phyloP scores from a whole-genome alignment of 2,797 vertebrate genomes.

The Chaetophractus vellerosus region DNA sequence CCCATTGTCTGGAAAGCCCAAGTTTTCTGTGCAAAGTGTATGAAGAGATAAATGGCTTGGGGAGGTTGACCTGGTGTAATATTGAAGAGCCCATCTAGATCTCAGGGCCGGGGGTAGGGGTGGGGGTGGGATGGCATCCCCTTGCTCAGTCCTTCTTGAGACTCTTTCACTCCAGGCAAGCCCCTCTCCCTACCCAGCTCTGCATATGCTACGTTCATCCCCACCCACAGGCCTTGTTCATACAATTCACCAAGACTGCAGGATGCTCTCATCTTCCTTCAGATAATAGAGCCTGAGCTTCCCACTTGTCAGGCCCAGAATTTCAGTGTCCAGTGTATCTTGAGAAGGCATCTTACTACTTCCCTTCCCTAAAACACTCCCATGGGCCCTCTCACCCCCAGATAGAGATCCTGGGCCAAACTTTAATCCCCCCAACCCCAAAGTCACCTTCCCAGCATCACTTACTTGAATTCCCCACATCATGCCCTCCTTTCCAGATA shows the following conservation, averaged over 20 bases:
- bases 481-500: neutral
- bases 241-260: neutral
- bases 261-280: neutral
- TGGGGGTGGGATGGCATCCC: neutral
- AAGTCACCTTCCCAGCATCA: neutral
- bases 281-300: neutral
- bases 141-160: neutral
- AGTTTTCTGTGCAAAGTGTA: neutral
- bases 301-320: neutral
- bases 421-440: neutral
- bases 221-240: neutral
- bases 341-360: neutral
- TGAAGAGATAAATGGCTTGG: neutral
- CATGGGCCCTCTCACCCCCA: neutral
- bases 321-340: neutral
- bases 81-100: neutral
- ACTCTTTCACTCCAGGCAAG: neutral
- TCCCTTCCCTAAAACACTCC: neutral
- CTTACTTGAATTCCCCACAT: neutral
- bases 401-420: neutral
- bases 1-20: accelerated
- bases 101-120: neutral
- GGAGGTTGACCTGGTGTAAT: neutral
- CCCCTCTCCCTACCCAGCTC: neutral
- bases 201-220: accelerated